A percentile compares a stretch with the other conserved stretches of the same genome.
Conservation (phyloP, 2,797 vertebrate species). For the Fistularia commersonii region DNA sequence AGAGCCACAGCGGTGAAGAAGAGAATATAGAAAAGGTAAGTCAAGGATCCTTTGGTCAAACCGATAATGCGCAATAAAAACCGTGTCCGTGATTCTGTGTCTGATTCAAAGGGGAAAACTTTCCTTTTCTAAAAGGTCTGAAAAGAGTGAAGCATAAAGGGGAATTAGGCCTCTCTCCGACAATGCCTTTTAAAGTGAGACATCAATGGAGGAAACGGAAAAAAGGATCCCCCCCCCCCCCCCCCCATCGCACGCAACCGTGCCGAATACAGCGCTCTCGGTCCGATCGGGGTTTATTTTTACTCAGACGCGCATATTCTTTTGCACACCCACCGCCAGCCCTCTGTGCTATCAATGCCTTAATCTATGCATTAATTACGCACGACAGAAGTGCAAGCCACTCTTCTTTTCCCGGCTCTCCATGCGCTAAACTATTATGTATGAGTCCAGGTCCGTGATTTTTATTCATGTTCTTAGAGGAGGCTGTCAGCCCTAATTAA, state of each 20-base stretch:
- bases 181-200: no score
- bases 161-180: neutral
- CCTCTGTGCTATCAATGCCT: conserved; percentile 21
- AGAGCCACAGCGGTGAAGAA: conserved; percentile 47
- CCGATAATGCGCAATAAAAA: conserved; percentile 56
- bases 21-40: conserved; percentile 58
- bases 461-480: conserved; percentile 64
- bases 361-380: conserved; percentile 66
- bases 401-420: conserved; percentile 7
- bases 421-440: conserved; percentile 46
- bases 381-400: conserved; percentile 29
- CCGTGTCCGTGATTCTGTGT: conserved; percentile 33
- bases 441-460: conserved; percentile 53
- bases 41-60: conserved; percentile 63
- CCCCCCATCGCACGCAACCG: neutral
- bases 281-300: conserved; percentile 1
- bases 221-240: no score
- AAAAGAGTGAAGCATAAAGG: conserved; percentile 17
- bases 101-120: conserved; percentile 20
- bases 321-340: neutral
- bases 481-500: conserved; percentile 68
- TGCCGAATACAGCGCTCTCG: no score
- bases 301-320: neutral
- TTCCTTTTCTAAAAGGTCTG: conserved; percentile 23
- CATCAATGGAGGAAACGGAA: no score